Evolutionary conservation across 2,113 vertebrate genomes (phyloP).

Genomic region (Lepus europaeus): DNA sequence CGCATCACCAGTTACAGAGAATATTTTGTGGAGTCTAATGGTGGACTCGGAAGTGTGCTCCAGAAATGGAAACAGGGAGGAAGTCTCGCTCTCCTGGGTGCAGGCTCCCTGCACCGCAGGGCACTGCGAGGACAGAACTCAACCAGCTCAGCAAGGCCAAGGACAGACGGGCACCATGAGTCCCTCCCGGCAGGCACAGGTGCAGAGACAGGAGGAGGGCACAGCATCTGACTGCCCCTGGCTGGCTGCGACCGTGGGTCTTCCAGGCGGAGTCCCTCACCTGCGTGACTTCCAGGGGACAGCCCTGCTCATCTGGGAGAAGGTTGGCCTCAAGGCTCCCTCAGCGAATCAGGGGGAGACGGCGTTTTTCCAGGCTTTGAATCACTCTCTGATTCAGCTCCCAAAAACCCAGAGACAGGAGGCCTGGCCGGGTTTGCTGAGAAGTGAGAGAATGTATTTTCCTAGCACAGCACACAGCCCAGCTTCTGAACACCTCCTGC

Average conservation of each 20-base stretch:
- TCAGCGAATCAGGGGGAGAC: neutral
- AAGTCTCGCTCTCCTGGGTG: neutral
- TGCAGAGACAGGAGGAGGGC: neutral
- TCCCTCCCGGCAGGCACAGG: neutral
- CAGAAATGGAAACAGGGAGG: constrained; percentile 3
- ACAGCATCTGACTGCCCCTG: neutral
- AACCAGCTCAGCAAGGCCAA: rapidly evolving
- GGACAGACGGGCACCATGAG: no score
- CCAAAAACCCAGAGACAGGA: constrained; percentile 3
- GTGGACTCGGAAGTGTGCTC: neutral
- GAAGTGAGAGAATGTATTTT: constrained; percentile 57
- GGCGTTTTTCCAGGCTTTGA: neutral
- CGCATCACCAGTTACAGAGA: neutral
- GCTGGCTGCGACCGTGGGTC: neutral
- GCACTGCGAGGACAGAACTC: neutral
- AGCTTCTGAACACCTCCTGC: constrained; percentile 56
- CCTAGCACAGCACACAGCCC: constrained; percentile 63
- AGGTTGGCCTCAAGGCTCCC: neutral
- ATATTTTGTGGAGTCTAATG: constrained; percentile 16
- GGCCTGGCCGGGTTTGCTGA: neutral
- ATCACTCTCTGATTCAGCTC: constrained; percentile 36
- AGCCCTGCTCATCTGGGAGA: neutral
- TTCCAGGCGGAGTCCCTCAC: neutral
- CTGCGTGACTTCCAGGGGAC: neutral
- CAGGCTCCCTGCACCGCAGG: no score